A percentile compares a stretch with the other conserved stretches of the same genome.
Conservation (phyloP, 2,113 vertebrate species). For the Toxostoma redivivum region DNA sequence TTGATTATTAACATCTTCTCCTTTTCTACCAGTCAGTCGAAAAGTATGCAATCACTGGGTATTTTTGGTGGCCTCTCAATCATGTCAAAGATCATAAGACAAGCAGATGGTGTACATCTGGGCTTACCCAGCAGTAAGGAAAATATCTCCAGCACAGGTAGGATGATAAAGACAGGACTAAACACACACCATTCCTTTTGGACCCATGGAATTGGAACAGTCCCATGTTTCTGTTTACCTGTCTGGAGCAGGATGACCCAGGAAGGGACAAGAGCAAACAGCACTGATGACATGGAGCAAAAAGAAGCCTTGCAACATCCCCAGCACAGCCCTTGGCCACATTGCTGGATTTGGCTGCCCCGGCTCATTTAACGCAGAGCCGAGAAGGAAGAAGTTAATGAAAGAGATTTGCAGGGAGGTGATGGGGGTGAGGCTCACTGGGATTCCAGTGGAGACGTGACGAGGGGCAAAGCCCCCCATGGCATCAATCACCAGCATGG, state of each 20-base stretch:
- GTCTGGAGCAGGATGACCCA: neutral
- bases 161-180: slow-evolving; percentile 22
- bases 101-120: slow-evolving; percentile 70
- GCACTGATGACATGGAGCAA: neutral
- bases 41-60: slow-evolving; percentile 60
- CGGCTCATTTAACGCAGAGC: neutral
- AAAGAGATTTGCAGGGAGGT: neutral
- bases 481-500: neutral
- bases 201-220: neutral
- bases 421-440: neutral
- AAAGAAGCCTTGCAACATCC: slow-evolving; percentile 19
- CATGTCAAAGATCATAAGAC: slow-evolving; percentile 67
- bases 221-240: slow-evolving; percentile 10
- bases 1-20: slow-evolving; percentile 69
- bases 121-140: slow-evolving; percentile 64
- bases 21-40: slow-evolving; percentile 53
- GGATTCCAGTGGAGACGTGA: neutral
- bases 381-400: neutral
- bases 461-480: neutral
- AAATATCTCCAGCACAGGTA: slow-evolving; percentile 55
- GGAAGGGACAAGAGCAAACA: neutral
- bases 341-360: neutral
- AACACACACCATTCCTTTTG: slow-evolving; percentile 3
- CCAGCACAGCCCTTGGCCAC: neutral
- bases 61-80: slow-evolving; percentile 69